Conservation (phyloP, 2,113 vertebrate species). For the Oryzias curvinotus region DNA sequence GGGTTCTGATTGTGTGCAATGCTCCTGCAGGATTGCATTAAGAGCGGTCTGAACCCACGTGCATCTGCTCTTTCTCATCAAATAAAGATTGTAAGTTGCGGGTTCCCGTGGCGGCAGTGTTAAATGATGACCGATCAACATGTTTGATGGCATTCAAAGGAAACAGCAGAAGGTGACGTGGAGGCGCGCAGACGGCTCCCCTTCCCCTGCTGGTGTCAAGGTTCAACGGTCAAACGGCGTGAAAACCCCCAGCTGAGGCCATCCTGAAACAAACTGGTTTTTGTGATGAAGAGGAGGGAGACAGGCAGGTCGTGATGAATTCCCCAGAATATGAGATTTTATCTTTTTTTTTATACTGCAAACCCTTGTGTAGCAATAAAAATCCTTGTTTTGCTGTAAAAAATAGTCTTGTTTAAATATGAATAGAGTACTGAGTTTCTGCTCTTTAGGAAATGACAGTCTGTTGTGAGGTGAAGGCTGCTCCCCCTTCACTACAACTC, state of each 20-base stretch:
- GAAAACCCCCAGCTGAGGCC: slow-evolving; percentile 15
- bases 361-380: slow-evolving; percentile 92
- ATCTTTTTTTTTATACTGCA: slow-evolving; percentile 76
- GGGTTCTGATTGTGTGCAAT: slow-evolving; percentile 5
- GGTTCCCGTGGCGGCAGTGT: slow-evolving; percentile 8
- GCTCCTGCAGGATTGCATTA: slow-evolving; percentile 33
- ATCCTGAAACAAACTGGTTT: slow-evolving; percentile 27
- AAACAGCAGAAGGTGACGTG: not conserved
- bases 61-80: slow-evolving; percentile 14
- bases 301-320: slow-evolving; percentile 34
- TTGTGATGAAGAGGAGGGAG: slow-evolving; percentile 2
- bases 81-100: slow-evolving; percentile 11
- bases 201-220: slow-evolving; percentile 15
- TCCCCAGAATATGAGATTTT: slow-evolving; percentile 78
- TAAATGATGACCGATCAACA: not conserved
- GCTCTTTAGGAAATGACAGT: slow-evolving; percentile 94
- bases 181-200: slow-evolving; percentile 5
- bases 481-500: slow-evolving; percentile 92
- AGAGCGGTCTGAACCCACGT: slow-evolving; percentile 11
- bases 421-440: slow-evolving; percentile 98
- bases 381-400: slow-evolving; percentile 84
- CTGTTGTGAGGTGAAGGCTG: slow-evolving; percentile 56
- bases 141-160: slow-evolving; percentile 6
- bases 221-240: slow-evolving; percentile 17
- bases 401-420: slow-evolving; percentile 99